Base-by-base conservation (phyloP, 92 coral and sea anemone genomes). In the Phenganax stokvisi region DNA sequence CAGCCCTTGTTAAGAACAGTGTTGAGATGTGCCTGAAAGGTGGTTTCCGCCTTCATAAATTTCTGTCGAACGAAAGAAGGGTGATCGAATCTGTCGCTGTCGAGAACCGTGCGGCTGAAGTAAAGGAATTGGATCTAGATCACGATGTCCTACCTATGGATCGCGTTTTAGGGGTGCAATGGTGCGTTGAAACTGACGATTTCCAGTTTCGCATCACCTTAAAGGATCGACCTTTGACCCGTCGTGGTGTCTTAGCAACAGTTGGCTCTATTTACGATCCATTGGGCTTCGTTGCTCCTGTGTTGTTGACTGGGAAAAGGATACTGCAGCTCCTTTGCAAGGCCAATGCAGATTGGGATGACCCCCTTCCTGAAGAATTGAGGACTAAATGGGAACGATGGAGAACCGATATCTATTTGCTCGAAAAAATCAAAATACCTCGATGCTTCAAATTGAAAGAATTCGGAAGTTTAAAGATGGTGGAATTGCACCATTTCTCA, bases 401-500 rank as follows among this genome's bases (percentile, higher is more conserved):
- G 74, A 87, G 56, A 57, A 9, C 75, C 28, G 84, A 84, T 20
- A 59, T 83, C 31, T 56, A 56, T 37, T 51, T 68, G 55, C 53
- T 79, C 20, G 72, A 56, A 56, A 53, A 72, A 37, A 29, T 77
- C 54, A 29, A 76, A 25, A 87, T 83, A 37, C 80, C 87, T 17
- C 56, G 84, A 77, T 83, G 87, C 47, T 87, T 82, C 71, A 84
- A 87, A 79, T 84, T 81, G 15, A 59, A 68, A 15, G 75, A 72
- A 54, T 87, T 87, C 56, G 87, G 89, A 27, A 68, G 20, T 17
- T 82, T 86, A 9, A 55, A 62, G 37, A 62, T 51, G 31, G 54
- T 81, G 51, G 81, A 84, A 57, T 62, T 86, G 44, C 89, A 86
- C 64, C 89, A 82, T 75, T 85, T 85, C 77, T 85, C 88, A 17